Evolutionary conservation across 2,888 invertebrate genomes (phyloP), one percentile per base, ranked within the genome.

Genomic region (Silvanus unidentatus): DNA sequence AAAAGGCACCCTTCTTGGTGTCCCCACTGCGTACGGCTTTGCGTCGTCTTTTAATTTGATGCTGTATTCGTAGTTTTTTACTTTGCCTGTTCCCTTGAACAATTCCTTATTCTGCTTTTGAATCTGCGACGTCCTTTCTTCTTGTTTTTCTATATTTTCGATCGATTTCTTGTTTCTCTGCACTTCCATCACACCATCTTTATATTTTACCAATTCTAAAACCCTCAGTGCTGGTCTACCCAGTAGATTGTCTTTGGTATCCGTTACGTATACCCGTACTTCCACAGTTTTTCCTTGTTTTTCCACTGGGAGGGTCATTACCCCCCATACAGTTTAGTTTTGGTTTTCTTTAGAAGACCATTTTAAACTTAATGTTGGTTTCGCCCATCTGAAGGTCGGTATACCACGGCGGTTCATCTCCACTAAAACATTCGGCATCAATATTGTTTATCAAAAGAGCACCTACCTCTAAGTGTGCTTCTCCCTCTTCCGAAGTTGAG

Each of bases 1-100:
- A 14, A 69, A 39, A 3, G 65, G 57, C 8, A 68, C 55, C 16
- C 63, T 42, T 40, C 68, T 49, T 8, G 65, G 65, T 8, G 58
- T 45, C 8, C 54, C 47, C 12, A 62, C 41, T 4, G 60, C 53
- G 47, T 47, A 59, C 3, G 66, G 63, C 37, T 37, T 38, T 10
- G 61, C 59, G 5, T 55, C 54, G 3, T 52, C 41, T 48, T n/a
- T 56, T 9, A 66, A 15, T 42, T 54, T 40, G 5, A 65, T 62
- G 9, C 36, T 44, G 40, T 61, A 55, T 39, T 58, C 27, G 37
- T 39, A 43, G 16, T 40, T 40, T 43, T 53, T 51, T 16, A 55
- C 52, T 38, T 50, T 47, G 2, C 56, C 55, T 9, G 52, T 16
- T 2, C 55, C 53, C n/a, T 37, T n/a, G 37, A 57, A 58, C 16